Percentiles rank a stretch among this genome's conserved stretches.
Conservation (phyloP, 2,113 vertebrate species). For the Terrapene triunguis region DNA sequence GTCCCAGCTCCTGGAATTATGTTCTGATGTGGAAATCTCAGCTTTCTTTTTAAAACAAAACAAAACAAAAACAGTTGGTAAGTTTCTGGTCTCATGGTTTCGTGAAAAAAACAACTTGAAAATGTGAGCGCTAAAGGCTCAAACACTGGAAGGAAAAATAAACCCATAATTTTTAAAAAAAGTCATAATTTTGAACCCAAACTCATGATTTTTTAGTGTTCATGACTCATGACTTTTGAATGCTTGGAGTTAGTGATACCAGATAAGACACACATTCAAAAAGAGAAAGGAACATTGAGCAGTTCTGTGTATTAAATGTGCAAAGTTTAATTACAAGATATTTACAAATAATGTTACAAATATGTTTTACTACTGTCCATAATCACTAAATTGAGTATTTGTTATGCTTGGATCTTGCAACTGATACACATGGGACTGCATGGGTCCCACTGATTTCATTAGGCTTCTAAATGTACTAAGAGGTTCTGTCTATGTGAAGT, state of each 20-base stretch:
- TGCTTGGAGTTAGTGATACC: background rate
- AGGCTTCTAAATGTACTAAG: background rate
- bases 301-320: background rate
- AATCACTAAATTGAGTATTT: background rate
- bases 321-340: background rate
- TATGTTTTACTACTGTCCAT: background rate
- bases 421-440: background rate
- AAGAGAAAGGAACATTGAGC: background rate
- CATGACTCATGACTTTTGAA: background rate
- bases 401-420: accelerated
- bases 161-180: accelerated
- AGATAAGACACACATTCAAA: background rate
- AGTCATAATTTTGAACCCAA: background rate
- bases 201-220: background rate
- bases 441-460: background rate
- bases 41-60: background rate
- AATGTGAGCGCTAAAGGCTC: background rate
- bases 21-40: background rate
- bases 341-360: background rate
- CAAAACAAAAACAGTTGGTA: no score
- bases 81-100: background rate
- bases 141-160: background rate
- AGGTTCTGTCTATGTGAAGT: background rate
- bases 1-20: background rate
- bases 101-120: background rate